These are phyloP conservation scores for Dendroctonus ponderosae DNA, from an alignment of 1,140 invertebrate genomes.

Conservation along the genomic window DNA sequence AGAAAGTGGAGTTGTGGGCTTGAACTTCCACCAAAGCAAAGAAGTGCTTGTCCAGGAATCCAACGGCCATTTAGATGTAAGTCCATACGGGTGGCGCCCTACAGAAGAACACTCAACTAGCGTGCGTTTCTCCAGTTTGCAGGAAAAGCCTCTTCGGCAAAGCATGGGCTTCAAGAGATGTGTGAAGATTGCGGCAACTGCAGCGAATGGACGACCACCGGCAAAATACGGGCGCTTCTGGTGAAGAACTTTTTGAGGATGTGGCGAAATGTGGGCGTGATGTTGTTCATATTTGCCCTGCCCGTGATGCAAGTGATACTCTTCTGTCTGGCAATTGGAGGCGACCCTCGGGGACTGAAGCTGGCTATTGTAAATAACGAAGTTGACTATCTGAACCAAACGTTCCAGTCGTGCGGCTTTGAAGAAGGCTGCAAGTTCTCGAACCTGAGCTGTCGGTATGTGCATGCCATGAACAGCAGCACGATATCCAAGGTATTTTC, in stretches of 20 bases:
- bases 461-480: slow-evolving; percentile 65
- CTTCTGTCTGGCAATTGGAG: slow-evolving; percentile 92
- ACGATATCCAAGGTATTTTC: slow-evolving; percentile 60
- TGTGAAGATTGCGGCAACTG: slow-evolving; percentile 48
- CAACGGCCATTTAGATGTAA: slow-evolving; percentile 60
- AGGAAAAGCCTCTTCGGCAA: slow-evolving; percentile 37
- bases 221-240: slow-evolving; percentile 65
- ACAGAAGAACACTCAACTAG: background rate
- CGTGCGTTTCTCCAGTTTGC: slow-evolving; percentile 28
- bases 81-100: slow-evolving; percentile 10
- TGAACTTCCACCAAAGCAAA: slow-evolving; percentile 88
- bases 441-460: slow-evolving; percentile 73
- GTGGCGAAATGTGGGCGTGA: slow-evolving; percentile 85
- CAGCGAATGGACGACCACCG: slow-evolving; percentile 51
- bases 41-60: slow-evolving; percentile 77
- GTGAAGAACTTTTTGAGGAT: slow-evolving; percentile 91
- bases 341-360: slow-evolving; percentile 78
- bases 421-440: slow-evolving; percentile 63
- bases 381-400: slow-evolving; percentile 58
- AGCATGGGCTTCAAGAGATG: slow-evolving; percentile 36
- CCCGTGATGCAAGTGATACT: slow-evolving; percentile 90
- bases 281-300: slow-evolving; percentile 87
- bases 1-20: slow-evolving; percentile 78
- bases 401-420: slow-evolving; percentile 55
- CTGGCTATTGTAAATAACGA: slow-evolving; percentile 87